These are phyloP conservation scores for Rattus rattus DNA, from an alignment of 2,113 vertebrate genomes.

Conservation along the genomic window DNA sequence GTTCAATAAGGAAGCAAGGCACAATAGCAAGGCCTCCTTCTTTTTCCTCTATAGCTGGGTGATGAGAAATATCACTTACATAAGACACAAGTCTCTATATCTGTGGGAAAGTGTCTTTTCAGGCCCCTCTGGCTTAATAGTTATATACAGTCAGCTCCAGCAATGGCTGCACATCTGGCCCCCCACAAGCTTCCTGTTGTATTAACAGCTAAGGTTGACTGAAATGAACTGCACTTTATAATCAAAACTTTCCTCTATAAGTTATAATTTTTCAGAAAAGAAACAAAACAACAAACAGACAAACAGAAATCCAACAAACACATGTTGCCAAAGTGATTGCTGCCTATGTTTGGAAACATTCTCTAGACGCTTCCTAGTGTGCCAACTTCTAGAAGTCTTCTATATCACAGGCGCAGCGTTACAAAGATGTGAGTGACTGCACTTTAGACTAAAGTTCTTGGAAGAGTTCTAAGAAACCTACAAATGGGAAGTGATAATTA, in stretches of 20 bases:
- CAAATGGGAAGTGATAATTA: neutral
- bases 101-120: neutral
- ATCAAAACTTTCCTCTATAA: neutral
- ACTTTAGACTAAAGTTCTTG: neutral
- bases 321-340: neutral
- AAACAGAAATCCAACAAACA: neutral
- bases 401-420: slow-evolving; percentile 1
- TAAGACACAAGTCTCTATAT: neutral
- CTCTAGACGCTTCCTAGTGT: neutral
- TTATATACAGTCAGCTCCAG: neutral
- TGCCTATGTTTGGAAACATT: neutral
- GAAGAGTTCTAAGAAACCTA: neutral
- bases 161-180: neutral
- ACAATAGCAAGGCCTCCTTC: neutral
- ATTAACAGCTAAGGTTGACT: neutral
- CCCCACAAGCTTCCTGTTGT: neutral
- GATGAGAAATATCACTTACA: neutral
- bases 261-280: neutral
- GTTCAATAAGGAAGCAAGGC: neutral
- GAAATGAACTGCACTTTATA: neutral
- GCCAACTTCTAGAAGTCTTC: neutral
- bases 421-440: neutral
- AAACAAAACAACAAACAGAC: neutral
- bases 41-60: neutral
- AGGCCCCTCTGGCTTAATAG: neutral